Evolutionary conservation across 2,113 vertebrate genomes (phyloP).

Genomic region (Anhinga anhinga): DNA sequence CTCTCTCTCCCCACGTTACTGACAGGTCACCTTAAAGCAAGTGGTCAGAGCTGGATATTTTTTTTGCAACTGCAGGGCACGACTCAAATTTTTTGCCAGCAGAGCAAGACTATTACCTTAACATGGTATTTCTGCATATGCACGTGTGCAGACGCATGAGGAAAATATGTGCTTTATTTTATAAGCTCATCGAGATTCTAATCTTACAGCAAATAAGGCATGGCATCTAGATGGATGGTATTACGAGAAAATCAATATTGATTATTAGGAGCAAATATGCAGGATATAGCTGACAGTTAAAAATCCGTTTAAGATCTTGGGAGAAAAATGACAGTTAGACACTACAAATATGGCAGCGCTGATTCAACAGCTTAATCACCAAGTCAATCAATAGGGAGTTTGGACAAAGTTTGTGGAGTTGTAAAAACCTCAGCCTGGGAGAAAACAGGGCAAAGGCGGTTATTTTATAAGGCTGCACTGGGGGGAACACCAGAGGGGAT

Average conservation of each 20-base stretch:
- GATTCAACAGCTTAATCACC: constrained; percentile 59
- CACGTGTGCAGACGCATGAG: fast-evolving
- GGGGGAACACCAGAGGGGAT: no score
- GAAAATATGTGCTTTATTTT: background rate
- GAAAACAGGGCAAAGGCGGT: fast-evolving
- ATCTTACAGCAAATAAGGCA: constrained; percentile 63
- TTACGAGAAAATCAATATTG: constrained; percentile 72
- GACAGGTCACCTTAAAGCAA: background rate
- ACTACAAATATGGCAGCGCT: constrained; percentile 26
- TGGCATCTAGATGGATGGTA: constrained; percentile 54
- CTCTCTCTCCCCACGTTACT: background rate
- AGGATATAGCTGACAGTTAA: constrained; percentile 32
- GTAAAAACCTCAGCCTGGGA: background rate
- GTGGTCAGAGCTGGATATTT: background rate
- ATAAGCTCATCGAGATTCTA: constrained; percentile 62
- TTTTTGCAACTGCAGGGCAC: background rate
- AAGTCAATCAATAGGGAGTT: constrained; percentile 31
- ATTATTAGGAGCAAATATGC: constrained; percentile 67
- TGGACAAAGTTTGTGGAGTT: background rate
- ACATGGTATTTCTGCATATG: background rate
- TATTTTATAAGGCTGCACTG: background rate
- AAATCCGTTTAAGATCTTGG: constrained; percentile 60
- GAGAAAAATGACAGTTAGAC: constrained; percentile 55
- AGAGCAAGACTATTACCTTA: constrained; percentile 56
- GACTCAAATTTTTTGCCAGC: background rate